Evolutionary conservation across 2,888 invertebrate genomes (phyloP).

Genomic region (Apoderus coryli): DNA sequence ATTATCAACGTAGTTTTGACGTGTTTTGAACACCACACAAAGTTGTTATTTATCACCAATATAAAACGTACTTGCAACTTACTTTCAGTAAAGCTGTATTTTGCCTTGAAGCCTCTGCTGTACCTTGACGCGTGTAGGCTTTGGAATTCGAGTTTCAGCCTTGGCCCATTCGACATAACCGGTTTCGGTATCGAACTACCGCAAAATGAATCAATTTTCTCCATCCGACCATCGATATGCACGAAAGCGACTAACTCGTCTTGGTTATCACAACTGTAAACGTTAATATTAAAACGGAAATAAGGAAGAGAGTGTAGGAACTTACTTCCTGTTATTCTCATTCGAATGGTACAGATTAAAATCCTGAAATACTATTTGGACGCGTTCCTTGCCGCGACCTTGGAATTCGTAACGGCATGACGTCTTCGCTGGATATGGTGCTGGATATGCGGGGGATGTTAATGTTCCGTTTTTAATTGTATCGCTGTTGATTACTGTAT

Average conservation of each 20-base stretch:
- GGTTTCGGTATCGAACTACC: constrained; percentile 70
- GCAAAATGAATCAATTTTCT: constrained; percentile 79
- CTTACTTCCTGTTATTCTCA: constrained; percentile 48
- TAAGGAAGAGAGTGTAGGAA: constrained; percentile 16
- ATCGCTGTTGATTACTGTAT: constrained; percentile 65
- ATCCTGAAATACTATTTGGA: constrained; percentile 73
- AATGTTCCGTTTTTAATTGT: constrained; percentile 69
- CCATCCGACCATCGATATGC: constrained; percentile 67
- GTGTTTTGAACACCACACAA: too few species aligned
- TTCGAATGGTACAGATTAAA: constrained; percentile 61
- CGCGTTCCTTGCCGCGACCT: constrained; percentile 70
- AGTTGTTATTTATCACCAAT: too few species aligned
- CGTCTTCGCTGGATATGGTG: constrained; percentile 62
- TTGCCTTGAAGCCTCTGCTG: constrained; percentile 75
- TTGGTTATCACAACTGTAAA: constrained; percentile 54
- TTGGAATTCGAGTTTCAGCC: constrained; percentile 73
- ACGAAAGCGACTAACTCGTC: constrained; percentile 73
- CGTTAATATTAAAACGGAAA: too few species aligned
- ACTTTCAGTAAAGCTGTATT: constrained; percentile 84
- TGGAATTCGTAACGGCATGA: constrained; percentile 84
- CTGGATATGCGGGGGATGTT: constrained; percentile 73
- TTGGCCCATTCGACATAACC: constrained; percentile 84
- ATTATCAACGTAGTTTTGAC: too few species aligned
- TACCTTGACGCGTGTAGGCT: constrained; percentile 64
- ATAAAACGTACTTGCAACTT: constrained; percentile 31